These are phyloP conservation scores for Nannospalax galili DNA, from an alignment of 2,113 vertebrate genomes.

Conservation along the genomic window DNA sequence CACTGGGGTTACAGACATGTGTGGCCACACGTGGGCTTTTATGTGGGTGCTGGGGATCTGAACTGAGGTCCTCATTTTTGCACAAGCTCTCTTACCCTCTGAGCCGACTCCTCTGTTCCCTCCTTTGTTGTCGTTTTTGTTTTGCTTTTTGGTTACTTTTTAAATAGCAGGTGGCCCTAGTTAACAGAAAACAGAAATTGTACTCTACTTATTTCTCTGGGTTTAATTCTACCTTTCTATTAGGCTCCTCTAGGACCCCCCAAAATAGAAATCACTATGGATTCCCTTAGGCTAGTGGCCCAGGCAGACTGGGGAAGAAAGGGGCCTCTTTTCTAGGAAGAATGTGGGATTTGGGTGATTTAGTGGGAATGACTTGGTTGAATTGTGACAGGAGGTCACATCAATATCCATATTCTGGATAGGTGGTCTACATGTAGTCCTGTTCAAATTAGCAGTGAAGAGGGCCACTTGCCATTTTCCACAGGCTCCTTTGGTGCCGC, in stretches of 20 bases:
- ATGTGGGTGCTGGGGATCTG: no score
- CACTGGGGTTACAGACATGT: no score
- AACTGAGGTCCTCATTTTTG: no score
- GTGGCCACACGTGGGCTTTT: no score
- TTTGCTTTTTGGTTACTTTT: neutral
- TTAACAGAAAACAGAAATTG: conserved; percentile 11
- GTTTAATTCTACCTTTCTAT: neutral
- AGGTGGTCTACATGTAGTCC: conserved; percentile 75
- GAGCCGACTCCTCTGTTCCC: no score
- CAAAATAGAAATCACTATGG: neutral
- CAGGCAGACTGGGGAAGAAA: neutral
- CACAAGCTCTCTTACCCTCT: no score
- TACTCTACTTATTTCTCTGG: neutral
- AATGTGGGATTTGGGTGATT: conserved; percentile 10
- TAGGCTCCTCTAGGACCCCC: neutral
- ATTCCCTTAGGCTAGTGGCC: neutral
- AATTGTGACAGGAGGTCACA: no score
- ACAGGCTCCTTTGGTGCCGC: conserved; percentile 48
- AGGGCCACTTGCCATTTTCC: conserved; percentile 66
- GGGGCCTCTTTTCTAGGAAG: neutral
- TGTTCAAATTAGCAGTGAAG: conserved; percentile 72
- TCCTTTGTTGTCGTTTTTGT: no score
- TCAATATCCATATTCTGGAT: conserved; percentile 69
- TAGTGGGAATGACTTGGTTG: conserved; percentile 51
- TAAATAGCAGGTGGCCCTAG: neutral